These are phyloP conservation scores for Misgurnus anguillicaudatus DNA, from an alignment of 2,113 vertebrate genomes.

Conservation along the genomic window DNA sequence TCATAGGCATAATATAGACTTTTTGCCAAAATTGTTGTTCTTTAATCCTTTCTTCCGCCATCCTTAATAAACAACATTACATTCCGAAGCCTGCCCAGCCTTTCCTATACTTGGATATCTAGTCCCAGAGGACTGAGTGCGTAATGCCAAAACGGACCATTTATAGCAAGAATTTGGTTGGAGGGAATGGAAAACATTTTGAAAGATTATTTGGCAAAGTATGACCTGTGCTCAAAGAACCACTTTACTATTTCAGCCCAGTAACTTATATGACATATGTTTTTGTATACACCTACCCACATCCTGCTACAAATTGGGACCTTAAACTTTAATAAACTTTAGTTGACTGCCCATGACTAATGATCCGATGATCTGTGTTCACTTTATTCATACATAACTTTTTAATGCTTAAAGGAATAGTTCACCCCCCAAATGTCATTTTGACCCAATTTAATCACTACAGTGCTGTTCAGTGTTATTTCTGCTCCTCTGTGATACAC, in stretches of 20 bases:
- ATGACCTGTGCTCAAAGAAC: not conserved
- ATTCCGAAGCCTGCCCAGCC: constrained; percentile 44
- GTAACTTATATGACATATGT: not conserved
- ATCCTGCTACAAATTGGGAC: constrained; percentile 12
- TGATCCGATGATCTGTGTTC: not conserved
- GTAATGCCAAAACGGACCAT: constrained; percentile 18
- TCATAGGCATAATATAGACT: not conserved
- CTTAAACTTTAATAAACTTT: not conserved
- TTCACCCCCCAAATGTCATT: too few species aligned
- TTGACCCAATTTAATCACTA: too few species aligned
- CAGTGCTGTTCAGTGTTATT: too few species aligned
- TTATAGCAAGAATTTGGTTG: constrained; percentile 12
- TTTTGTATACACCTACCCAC: not conserved
- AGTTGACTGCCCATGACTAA: not conserved
- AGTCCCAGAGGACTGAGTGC: constrained; percentile 21
- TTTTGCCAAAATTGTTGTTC: not conserved
- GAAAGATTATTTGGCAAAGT: not conserved
- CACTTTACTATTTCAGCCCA: not conserved
- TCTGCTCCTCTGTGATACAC: too few species aligned
- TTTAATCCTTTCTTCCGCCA: not conserved
- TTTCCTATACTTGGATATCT: constrained; percentile 61
- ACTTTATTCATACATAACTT: not conserved
- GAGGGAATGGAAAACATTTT: not conserved
- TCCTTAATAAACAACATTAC: constrained; percentile 34
- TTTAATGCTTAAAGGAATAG: not conserved